Percentiles rank a stretch among this genome's conserved stretches.
These are phyloP conservation scores for Caradrina clavipalpis DNA, from an alignment of 2,888 invertebrate genomes.

Conservation along the genomic window DNA sequence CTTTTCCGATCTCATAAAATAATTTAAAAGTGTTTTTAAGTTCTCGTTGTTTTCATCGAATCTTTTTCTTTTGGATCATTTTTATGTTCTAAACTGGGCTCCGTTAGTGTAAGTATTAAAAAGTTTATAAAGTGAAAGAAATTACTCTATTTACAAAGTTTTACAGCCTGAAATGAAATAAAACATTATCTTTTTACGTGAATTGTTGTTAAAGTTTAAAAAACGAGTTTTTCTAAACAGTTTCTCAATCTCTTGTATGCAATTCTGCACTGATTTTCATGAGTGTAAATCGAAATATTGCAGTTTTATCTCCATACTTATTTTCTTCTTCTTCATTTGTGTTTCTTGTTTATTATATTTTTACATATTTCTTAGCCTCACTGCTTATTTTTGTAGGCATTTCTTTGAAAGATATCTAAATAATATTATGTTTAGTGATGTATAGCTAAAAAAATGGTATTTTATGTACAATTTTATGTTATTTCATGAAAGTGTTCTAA, in stretches of 20 bases:
- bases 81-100: slow-evolving; percentile 35
- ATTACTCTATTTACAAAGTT: background rate
- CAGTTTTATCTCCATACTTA: background rate
- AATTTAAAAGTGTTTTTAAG: slow-evolving; percentile 49
- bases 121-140: background rate
- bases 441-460: background rate
- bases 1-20: slow-evolving; percentile 19
- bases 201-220: background rate
- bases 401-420: background rate
- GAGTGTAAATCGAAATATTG: slow-evolving; percentile 9
- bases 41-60: slow-evolving; percentile 32
- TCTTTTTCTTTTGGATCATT: slow-evolving; percentile 21
- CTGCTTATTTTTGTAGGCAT: background rate
- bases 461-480: background rate
- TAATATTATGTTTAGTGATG: background rate
- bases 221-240: background rate
- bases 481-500: slow-evolving; percentile 15
- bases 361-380: background rate
- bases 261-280: slow-evolving; percentile 10
- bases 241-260: background rate
- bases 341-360: background rate
- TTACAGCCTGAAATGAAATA: background rate
- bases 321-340: background rate
- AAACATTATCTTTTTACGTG: background rate
- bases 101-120: slow-evolving; percentile 54